Conservation (phyloP, 2,888 invertebrate species). For the Amiota communis region DNA sequence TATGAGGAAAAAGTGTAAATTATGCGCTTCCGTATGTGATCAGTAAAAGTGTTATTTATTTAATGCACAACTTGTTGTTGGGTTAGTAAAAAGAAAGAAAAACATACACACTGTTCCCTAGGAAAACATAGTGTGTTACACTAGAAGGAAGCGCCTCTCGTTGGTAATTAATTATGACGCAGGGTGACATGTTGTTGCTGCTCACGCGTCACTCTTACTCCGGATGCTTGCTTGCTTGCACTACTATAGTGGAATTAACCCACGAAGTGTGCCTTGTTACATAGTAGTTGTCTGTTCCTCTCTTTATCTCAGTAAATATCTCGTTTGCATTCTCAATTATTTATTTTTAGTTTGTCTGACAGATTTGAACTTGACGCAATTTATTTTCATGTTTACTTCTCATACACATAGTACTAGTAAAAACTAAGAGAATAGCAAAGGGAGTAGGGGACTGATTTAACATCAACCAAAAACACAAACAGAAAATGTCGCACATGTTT, state of each 20-base stretch:
- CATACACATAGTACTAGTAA: not conserved
- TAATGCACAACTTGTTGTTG: slow-evolving; percentile 15
- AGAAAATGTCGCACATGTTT: slow-evolving; percentile 23
- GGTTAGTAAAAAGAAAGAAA: slow-evolving; percentile 28
- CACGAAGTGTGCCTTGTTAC: not conserved
- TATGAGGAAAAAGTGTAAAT: slow-evolving; percentile 12
- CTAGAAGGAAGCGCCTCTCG: slow-evolving; percentile 19
- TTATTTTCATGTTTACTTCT: slow-evolving; percentile 59
- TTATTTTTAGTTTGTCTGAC: slow-evolving; percentile 56
- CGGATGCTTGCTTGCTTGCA: not conserved
- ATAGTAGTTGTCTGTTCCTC: no score
- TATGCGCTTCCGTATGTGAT: slow-evolving; percentile 61
- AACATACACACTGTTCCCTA: not conserved
- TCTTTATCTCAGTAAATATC: no score
- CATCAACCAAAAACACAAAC: not conserved
- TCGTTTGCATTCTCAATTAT: slow-evolving; percentile 46
- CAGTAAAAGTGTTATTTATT: slow-evolving; percentile 53
- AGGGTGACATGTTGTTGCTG: slow-evolving; percentile 54
- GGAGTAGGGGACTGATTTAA: slow-evolving; percentile 35
- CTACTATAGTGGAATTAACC: not conserved
- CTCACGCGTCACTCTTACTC: slow-evolving; percentile 11
- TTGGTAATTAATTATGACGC: slow-evolving; percentile 65
- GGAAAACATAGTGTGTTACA: not conserved
- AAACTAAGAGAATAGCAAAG: no score
- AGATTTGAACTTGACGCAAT: slow-evolving; percentile 68